These are phyloP conservation scores for Lithodes maja DNA, from an alignment of 2,888 invertebrate genomes.

Conservation along the genomic window DNA sequence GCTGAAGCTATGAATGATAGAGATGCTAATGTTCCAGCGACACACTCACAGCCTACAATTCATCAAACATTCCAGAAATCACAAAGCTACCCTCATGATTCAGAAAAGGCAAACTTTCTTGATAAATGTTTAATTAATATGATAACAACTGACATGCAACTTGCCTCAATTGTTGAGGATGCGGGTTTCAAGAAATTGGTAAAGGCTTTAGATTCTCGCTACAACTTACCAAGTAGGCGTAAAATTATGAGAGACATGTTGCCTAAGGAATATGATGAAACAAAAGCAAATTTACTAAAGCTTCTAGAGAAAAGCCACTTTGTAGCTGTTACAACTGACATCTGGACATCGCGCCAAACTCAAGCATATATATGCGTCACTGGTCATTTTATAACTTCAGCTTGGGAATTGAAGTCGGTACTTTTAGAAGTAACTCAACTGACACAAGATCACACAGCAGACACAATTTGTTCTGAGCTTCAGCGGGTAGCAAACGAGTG, in stretches of 20 bases:
- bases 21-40: not conserved
- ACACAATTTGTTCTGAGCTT: constrained; percentile 13
- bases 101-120: constrained; percentile 2
- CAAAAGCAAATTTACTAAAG: not conserved
- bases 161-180: constrained; percentile 37
- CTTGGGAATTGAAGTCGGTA: not conserved
- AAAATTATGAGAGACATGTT: not conserved
- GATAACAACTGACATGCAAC: constrained; percentile 22
- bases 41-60: constrained; percentile 10
- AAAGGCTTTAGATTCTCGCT: not conserved
- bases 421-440: constrained; percentile 5
- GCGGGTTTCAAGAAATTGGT: constrained; percentile 10
- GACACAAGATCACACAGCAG: constrained; percentile 12
- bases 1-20: not conserved
- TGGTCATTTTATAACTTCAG: constrained; percentile 13
- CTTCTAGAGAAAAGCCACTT: not conserved
- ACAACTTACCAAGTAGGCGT: constrained; percentile 31
- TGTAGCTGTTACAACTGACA: constrained; percentile 7
- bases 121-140: constrained; percentile 4
- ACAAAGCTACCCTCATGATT: constrained; percentile 1
- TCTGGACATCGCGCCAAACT: constrained; percentile 38
- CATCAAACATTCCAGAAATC: not conserved
- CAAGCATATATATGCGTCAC: constrained; percentile 30
- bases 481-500: not conserved
- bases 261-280: constrained; percentile 27